Conservation (phyloP, 2,888 invertebrate genomes). For the Papilio protenor region DNA sequence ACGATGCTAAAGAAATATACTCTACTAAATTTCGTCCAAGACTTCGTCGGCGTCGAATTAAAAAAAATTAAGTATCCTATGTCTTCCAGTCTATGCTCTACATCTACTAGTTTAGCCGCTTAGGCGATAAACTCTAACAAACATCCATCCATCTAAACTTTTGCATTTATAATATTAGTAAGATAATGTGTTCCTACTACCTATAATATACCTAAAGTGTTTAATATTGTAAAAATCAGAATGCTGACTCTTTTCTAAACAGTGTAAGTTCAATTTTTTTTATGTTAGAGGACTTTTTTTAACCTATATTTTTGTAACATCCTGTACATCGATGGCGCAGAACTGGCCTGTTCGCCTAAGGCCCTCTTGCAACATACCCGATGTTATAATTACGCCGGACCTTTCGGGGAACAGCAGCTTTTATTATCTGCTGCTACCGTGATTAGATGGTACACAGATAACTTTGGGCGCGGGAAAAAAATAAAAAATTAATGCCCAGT, state of each 20-base stretch:
- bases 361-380: conserved; percentile 56
- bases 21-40: too few species aligned
- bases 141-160: too few species aligned
- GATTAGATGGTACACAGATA: conserved; percentile 77
- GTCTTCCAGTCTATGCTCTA: too few species aligned
- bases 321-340: conserved; percentile 40
- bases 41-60: too few species aligned
- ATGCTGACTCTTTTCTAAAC: neutral
- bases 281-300: neutral
- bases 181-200: too few species aligned
- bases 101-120: too few species aligned
- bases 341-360: conserved; percentile 54
- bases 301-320: conserved; percentile 24
- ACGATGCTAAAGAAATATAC: too few species aligned
- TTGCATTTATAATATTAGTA: too few species aligned
- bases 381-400: conserved; percentile 66
- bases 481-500: conserved; percentile 42
- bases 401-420: conserved; percentile 68
- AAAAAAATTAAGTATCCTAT: too few species aligned
- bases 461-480: conserved; percentile 56
- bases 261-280: neutral
- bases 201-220: too few species aligned
- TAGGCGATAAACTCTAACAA: too few species aligned
- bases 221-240: too few species aligned
- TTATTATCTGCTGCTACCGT: conserved; percentile 72